These are phyloP conservation scores for Dryococelus australis DNA, from an alignment of 2,888 invertebrate genomes.

Conservation along the genomic window DNA sequence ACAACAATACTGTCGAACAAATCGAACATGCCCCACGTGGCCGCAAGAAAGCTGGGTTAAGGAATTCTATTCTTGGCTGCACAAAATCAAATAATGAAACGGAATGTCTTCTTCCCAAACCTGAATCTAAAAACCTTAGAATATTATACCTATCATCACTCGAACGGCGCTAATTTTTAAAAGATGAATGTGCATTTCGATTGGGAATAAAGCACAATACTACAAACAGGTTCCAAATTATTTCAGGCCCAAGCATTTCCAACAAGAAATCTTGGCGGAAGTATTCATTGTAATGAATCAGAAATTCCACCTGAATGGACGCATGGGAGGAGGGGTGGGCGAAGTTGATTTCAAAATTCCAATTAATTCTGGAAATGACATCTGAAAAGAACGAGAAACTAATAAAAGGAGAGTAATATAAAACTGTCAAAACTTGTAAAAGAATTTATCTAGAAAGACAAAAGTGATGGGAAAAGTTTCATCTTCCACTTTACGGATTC, in stretches of 20 bases:
- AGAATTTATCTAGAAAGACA: conserved; percentile 10
- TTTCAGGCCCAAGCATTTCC: neutral
- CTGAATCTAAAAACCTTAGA: too few relatives aligned
- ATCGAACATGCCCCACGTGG: too few relatives aligned
- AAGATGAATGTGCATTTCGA: too few relatives aligned
- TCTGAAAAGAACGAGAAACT: conserved; percentile 16
- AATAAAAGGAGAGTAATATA: neutral
- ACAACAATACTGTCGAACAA: too few relatives aligned
- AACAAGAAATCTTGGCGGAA: neutral
- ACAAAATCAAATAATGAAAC: too few relatives aligned
- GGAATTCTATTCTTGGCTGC: too few relatives aligned
- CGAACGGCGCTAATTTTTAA: too few relatives aligned
- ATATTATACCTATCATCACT: too few relatives aligned
- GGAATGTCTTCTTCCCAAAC: too few relatives aligned
- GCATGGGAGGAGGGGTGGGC: neutral
- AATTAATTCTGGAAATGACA: neutral
- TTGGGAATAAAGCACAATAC: too few relatives aligned
- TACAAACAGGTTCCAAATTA: too few relatives aligned
- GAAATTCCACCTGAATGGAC: neutral
- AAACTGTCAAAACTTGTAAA: conserved; percentile 16
- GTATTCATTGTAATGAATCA: neutral
- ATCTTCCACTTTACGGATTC: neutral
- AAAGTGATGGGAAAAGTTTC: neutral
- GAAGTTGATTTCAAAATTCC: conserved; percentile 10
- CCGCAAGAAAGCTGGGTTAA: too few relatives aligned